Evolutionary conservation across 37 sponge, comb jelly and placozoan genomes (phyloP), one percentile per base, ranked within the genome.

Genomic region (Ianthella basta): DNA sequence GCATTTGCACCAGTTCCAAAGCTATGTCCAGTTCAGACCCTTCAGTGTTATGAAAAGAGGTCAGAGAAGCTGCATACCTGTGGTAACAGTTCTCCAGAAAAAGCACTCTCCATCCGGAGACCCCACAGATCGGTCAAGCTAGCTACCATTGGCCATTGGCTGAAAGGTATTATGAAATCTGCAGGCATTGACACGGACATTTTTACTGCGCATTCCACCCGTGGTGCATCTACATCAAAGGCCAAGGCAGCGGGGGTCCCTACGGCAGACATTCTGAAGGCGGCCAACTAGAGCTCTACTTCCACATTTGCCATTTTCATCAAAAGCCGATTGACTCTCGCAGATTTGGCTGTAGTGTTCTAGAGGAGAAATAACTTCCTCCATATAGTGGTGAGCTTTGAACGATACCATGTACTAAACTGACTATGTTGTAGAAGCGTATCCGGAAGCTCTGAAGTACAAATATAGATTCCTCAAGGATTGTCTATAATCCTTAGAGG

Each of bases 371-470:
- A 8, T 14, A 27, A 21, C 2, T 24, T 4, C 67, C 30, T 12
- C 19, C 21, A 33, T 13, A 27, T 12, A 23, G 10, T 61, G 63
- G 81, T 80, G 50, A 80, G 60, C 81, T 27, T 59, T 57, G 13
- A 80, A 80, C 81, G 60, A 80, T 80, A 80, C 54, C 50, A 44
- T 44, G 50, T 44, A 44, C 6, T 44, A 44, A n/a, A 44, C 50
- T 44, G 50, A 44, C 60, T 81, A 81, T 81, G 82, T 81, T 81
- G 82, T 33, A 0, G 64, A 0, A 81, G 36, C 35, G 64, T 84
- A 73, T 84, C 85, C 85, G 73, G 85, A 84, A 54, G 75, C 85
- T 84, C 85, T 59, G 75, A 84, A 84, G 54, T 84, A 84, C 85
- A 84, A 84, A 72, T 84, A 55, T 56, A 83, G 82, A 81, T 81